These are phyloP conservation scores for Polyommatus iphigenia DNA, from an alignment of 2,888 invertebrate genomes.

Conservation along the genomic window DNA sequence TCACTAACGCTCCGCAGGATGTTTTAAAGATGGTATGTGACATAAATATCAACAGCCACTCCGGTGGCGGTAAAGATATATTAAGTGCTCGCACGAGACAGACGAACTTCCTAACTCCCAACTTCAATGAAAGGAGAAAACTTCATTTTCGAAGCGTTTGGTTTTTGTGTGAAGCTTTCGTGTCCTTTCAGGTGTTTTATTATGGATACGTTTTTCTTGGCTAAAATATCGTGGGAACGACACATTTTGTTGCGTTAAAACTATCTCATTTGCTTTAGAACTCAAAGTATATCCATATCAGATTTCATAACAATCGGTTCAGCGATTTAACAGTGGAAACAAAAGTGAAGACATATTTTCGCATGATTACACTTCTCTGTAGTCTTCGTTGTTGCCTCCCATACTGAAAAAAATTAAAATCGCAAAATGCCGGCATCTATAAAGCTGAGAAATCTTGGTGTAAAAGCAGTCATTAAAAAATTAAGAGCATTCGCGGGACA, in stretches of 20 bases:
- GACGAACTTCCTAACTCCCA: conserved; percentile 25
- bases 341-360: too few species aligned
- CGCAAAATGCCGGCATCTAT: too few species aligned
- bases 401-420: too few species aligned
- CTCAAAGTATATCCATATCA: background rate
- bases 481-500: conserved; percentile 47
- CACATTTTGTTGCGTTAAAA: background rate
- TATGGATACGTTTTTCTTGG: background rate
- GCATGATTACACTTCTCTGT: too few species aligned
- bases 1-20: conserved; percentile 19
- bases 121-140: conserved; percentile 3
- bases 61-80: background rate
- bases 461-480: conserved; percentile 13
- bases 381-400: too few species aligned
- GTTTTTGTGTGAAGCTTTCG: background rate
- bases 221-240: background rate
- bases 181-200: background rate
- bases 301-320: background rate
- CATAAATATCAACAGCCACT: conserved; percentile 17
- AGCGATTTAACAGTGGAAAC: too few species aligned
- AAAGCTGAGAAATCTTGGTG: too few species aligned
- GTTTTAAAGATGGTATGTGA: conserved; percentile 17
- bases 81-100: conserved; percentile 19
- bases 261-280: too few species aligned
- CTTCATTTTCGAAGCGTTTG: conserved; percentile 10